Evolutionary conservation across 2,113 vertebrate genomes (phyloP).

Genomic region (Stigmatopora nigra): DNA sequence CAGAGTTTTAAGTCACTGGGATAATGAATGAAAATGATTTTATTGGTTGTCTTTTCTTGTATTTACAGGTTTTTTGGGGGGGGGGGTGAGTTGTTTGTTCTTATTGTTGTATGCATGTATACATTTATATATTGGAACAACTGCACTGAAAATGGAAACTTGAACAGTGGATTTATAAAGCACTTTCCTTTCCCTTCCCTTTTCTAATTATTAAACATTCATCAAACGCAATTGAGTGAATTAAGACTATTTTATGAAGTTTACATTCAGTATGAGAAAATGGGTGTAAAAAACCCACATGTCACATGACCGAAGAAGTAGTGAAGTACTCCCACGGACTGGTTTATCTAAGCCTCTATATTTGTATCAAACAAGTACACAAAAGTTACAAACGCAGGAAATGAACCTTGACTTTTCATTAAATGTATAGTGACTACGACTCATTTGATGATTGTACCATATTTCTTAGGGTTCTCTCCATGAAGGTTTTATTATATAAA

Average conservation of each 20-base stretch:
- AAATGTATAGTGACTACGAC: too few species aligned
- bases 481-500: too few species aligned
- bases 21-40: constrained; percentile 72
- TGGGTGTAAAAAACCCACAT: background rate
- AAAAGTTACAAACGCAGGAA: too few species aligned
- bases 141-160: constrained; percentile 76
- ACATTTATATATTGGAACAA: constrained; percentile 54
- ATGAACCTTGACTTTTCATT: too few species aligned
- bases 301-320: too few species aligned
- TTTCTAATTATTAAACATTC: constrained; percentile 61
- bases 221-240: constrained; percentile 73
- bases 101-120: constrained; percentile 46
- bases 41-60: constrained; percentile 54
- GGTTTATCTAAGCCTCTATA: too few species aligned
- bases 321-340: too few species aligned
- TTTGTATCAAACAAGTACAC: too few species aligned
- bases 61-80: constrained; percentile 24
- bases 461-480: too few species aligned
- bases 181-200: constrained; percentile 65
- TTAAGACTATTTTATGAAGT: constrained; percentile 25
- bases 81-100: constrained; percentile 4
- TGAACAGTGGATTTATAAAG: constrained; percentile 74
- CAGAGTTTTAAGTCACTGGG: constrained; percentile 73
- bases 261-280: background rate
- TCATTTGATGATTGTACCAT: too few species aligned